Conservation (phyloP, 2,113 vertebrate species). For the Actinemys pallida region DNA sequence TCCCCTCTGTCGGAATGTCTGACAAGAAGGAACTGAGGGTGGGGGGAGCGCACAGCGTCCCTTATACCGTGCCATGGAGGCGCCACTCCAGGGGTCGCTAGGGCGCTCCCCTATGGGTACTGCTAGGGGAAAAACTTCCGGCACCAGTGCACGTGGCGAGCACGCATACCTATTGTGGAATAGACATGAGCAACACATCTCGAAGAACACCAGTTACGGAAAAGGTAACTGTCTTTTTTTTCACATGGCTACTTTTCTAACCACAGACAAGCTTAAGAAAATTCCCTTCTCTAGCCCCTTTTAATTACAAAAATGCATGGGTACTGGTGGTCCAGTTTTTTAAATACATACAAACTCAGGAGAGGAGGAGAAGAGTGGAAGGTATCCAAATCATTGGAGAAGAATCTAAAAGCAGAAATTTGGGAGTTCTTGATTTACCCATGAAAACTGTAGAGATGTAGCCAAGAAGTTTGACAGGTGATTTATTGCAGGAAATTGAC, state of each 20-base stretch:
- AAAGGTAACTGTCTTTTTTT: not conserved
- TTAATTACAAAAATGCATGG: not conserved
- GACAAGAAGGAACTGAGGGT: no score
- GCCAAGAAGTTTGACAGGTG: not conserved
- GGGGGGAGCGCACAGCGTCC: no score
- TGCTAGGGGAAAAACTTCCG: no score
- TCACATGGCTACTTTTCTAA: not conserved
- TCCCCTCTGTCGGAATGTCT: no score
- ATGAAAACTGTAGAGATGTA: not conserved
- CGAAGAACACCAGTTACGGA: no score
- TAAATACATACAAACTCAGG: not conserved
- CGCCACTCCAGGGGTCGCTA: no score
- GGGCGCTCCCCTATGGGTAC: no score
- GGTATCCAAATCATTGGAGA: constrained; percentile 25
- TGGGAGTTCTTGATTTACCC: constrained; percentile 19
- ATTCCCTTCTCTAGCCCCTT: not conserved
- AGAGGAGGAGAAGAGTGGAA: not conserved
- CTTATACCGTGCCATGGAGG: no score
- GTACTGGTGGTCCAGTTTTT: not conserved
- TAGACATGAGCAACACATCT: no score
- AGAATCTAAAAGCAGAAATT: not conserved
- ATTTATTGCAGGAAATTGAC: constrained; percentile 9
- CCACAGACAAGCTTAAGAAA: not conserved
- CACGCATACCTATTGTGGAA: no score
- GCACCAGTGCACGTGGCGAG: no score